Base-by-base conservation (phyloP, 2,797 vertebrate species). In the Epinephelus awoara region DNA sequence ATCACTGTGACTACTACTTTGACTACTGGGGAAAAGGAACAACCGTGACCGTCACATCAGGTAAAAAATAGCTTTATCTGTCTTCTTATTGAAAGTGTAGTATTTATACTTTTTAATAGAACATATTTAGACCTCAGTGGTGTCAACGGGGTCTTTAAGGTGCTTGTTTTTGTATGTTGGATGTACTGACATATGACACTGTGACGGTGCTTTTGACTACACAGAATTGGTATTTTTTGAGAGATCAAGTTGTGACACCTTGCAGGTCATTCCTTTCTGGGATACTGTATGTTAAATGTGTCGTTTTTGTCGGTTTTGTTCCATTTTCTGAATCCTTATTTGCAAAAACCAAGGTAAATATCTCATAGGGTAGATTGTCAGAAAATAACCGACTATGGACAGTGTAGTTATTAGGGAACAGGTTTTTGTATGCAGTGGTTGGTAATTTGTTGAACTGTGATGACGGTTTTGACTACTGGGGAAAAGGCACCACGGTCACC, bases 21-120 rank as follows among this genome's bases (percentile, higher is more conserved):
- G 82, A 82, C 7, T 3, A 55, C 77, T 96, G 94, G 95, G 94
- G 91, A 40, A 83, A 88, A 82, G 93, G 93, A 14, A 92, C 85
- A 15, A 17, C 8, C 4, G 92, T 95, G 40, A 95, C 92, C 0
- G 88, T 95, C 19, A 92, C 92, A 70, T 19, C 92, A 95, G 95
- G 94, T 96, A 94, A 95, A 82, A 79, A 1, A 54, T 34, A 44
- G 4, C 23, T 44, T n/a, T 1, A 75, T 54, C 47, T 19, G 15
- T 64, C 54, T 5, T 49, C 2, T 9, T 61, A 12, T 25, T 67
- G 15, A 65, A 27, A 70, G 10, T 76, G 1, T 50, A 9, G 21
- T 64, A 15, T 34, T 34, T 69, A 3, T 3, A 62, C 2, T 42
- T 38, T 75, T 75, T 21, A 19, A 52, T 74, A 21, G 3, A 51